Evolutionary conservation across 2,888 invertebrate species (phyloP).

Genomic region (Thyatira batis): DNA sequence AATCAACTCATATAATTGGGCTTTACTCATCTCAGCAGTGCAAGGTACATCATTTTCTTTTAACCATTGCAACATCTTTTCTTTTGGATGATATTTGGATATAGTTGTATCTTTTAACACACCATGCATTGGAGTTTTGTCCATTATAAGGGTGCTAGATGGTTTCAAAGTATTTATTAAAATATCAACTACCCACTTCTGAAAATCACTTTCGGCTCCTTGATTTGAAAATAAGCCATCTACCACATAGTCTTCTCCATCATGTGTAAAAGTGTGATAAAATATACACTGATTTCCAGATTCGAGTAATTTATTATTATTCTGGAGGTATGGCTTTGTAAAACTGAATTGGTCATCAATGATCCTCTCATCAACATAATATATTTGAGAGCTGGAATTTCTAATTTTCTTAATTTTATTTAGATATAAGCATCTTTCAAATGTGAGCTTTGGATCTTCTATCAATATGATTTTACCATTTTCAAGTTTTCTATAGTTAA

Average conservation of each 20-base stretch:
- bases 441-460: slow-evolving; percentile 51
- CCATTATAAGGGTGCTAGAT: slow-evolving; percentile 47
- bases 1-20: slow-evolving; percentile 49
- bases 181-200: slow-evolving; percentile 54
- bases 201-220: slow-evolving; percentile 33
- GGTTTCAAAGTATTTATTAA: slow-evolving; percentile 34
- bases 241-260: slow-evolving; percentile 32
- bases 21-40: slow-evolving; percentile 40
- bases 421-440: slow-evolving; percentile 47
- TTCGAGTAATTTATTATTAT: neutral
- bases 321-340: slow-evolving; percentile 22
- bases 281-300: slow-evolving; percentile 1
- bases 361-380: slow-evolving; percentile 50
- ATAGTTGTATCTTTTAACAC: slow-evolving; percentile 24
- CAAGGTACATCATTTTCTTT: slow-evolving; percentile 47
- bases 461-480: slow-evolving; percentile 31
- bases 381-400: slow-evolving; percentile 26
- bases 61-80: slow-evolving; percentile 50
- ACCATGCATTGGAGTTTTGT: slow-evolving; percentile 40
- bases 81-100: slow-evolving; percentile 47
- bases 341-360: slow-evolving; percentile 27
- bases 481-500: slow-evolving; percentile 29
- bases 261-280: slow-evolving; percentile 36
- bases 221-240: slow-evolving; percentile 42
- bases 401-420: slow-evolving; percentile 42